A percentile compares a stretch with the other conserved stretches of the same genome.
These are phyloP conservation scores for Drosophila macrospina DNA, from an alignment of 2,888 invertebrate genomes.

Conservation along the genomic window DNA sequence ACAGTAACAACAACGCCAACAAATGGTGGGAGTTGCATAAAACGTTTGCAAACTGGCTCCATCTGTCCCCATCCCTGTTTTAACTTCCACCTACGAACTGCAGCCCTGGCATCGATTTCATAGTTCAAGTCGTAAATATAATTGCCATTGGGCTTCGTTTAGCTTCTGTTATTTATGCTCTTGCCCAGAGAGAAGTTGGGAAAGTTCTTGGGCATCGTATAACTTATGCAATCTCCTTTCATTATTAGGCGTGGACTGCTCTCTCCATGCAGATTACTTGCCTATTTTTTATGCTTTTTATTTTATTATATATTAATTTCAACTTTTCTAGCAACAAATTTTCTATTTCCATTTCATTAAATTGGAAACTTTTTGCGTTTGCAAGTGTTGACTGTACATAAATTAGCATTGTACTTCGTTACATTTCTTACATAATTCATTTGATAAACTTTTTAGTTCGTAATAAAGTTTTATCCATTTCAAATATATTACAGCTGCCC, in stretches of 20 bases:
- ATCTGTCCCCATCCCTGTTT: conserved; percentile 14
- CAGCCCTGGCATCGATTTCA: conserved; percentile 12
- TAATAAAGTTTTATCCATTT: too few species aligned
- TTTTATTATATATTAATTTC: neutral
- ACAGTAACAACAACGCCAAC: neutral
- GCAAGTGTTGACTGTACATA: too few species aligned
- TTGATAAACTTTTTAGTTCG: too few species aligned
- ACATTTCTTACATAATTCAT: too few species aligned
- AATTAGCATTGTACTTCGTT: too few species aligned
- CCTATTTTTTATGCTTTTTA: conserved; percentile 1
- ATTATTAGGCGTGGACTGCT: neutral
- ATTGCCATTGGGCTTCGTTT: conserved; percentile 64
- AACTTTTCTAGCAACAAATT: too few species aligned
- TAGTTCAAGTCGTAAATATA: conserved; percentile 65
- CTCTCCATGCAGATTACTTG: neutral
- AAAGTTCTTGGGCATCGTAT: conserved; percentile 39
- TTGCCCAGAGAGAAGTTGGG: conserved; percentile 36
- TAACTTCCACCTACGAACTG: neutral
- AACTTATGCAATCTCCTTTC: conserved; percentile 26
- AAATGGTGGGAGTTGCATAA: conserved; percentile 5
- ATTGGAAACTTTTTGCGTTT: too few species aligned
- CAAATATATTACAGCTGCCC: too few species aligned
- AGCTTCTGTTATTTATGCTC: conserved; percentile 54
- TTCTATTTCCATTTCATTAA: too few species aligned
- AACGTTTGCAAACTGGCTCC: conserved; percentile 50